Base-by-base conservation (phyloP, 1,140 invertebrate species). In the Argopecten irradians region DNA sequence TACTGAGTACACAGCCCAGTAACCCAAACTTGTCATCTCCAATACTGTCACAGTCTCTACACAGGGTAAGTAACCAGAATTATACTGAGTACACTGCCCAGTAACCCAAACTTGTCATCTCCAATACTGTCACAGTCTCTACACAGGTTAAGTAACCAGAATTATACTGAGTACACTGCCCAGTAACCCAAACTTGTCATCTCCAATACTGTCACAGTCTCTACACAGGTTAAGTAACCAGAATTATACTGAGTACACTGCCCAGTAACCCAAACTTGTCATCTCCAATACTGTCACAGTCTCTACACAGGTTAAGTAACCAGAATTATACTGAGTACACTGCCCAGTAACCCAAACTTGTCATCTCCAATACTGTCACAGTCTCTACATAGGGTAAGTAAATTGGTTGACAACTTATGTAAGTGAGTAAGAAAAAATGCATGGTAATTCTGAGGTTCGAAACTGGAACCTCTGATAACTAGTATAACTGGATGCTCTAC, bases 351-450 rank as follows among this genome's bases (percentile, higher is more conserved):
- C n/a, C 88, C 88, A 22, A 71, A 92, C 84, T 35, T 92, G 34
- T 87, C 85, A 82, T 83, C 90, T 32, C 91, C 92, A 34, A 84
- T 93, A 9, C 35, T 91, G 16, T 87, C 91, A 55, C 92, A 93
- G 34, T 87, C 92, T 28, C 89, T 93, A 35, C 88, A 90, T 33
- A 93, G 92, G 88, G 92, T 93, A 88, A 87, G 91, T 87, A 32
- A 71, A 13, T 39, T 39, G 46, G 87, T 90, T 22, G 89, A 82
- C 22, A 85, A 89, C 22, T n/a, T n/a, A n/a, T n/a, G n/a, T n/a
- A n/a, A n/a, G n/a, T n/a, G n/a, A n/a, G n/a, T n/a, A n/a, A n/a
- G n/a, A n/a, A n/a, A n/a, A n/a, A n/a, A n/a, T n/a, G n/a, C n/a
- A n/a, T n/a, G n/a, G n/a, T n/a, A n/a, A n/a, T n/a, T n/a, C n/a